A percentile compares a stretch with the other conserved stretches of the same genome.
Conservation (phyloP, 2,797 vertebrate species). For the Rhinichthys osculus region DNA sequence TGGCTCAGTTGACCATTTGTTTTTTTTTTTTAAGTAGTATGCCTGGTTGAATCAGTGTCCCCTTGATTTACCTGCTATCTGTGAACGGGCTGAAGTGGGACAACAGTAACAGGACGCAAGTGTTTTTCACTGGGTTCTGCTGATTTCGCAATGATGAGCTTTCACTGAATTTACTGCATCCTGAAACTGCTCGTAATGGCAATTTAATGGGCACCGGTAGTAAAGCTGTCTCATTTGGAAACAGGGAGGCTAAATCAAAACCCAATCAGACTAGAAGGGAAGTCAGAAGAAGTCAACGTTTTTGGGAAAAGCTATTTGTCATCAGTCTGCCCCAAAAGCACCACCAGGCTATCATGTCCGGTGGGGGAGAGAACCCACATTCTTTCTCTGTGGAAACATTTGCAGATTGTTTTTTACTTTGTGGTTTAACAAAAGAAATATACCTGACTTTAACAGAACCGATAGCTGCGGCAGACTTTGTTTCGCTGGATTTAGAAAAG, state of each 20-base stretch:
- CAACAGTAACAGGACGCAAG: slow-evolving; percentile 52
- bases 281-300: slow-evolving; percentile 38
- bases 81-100: neutral
- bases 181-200: slow-evolving; percentile 63
- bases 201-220: slow-evolving; percentile 62
- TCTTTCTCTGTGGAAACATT: slow-evolving; percentile 35
- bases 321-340: slow-evolving; percentile 35
- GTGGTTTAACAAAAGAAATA: slow-evolving; percentile 42
- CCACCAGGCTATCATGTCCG: neutral
- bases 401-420: slow-evolving; percentile 44
- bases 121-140: slow-evolving; percentile 66
- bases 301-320: slow-evolving; percentile 41
- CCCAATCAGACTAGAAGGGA: slow-evolving; percentile 36
- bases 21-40: neutral
- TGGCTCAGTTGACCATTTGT: neutral
- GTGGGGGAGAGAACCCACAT: neutral
- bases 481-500: slow-evolving; percentile 39
- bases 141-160: slow-evolving; percentile 68
- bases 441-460: slow-evolving; percentile 16
- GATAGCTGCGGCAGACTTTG: neutral
- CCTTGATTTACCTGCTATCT: slow-evolving; percentile 1
- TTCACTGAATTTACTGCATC: slow-evolving; percentile 63
- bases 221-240: slow-evolving; percentile 67
- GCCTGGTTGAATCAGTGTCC: slow-evolving; percentile 12
- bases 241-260: slow-evolving; percentile 63